Evolutionary conservation across 2,797 vertebrate genomes (phyloP), one percentile per base, ranked within the genome.

Genomic region (Clarias fuscus): DNA sequence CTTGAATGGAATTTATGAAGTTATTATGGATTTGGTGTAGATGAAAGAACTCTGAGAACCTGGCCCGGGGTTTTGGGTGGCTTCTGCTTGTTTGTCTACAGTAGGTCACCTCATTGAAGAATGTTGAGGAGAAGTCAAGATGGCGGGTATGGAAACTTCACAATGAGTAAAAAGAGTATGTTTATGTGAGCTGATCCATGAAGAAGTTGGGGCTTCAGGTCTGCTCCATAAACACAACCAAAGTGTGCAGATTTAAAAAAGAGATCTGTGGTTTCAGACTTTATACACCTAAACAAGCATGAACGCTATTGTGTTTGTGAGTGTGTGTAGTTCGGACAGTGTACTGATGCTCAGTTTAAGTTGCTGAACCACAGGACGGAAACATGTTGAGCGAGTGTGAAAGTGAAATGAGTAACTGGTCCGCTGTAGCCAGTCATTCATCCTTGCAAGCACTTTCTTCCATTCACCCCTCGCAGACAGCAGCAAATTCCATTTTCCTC

Each of bases 401-500:
- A 33, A 33, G 33, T 70, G 81, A 77, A 83, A 70, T 73, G 81
- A 83, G 58, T 53, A 82, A 64, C 59, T 0, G 40, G 18, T 56
- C 77, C 13, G n/a, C 68, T 24, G 64, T 86, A 62, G 58, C 76
- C 61, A 73, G 37, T 72, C 86, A 84, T 59, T 79, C 82, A 84
- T 70, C 22, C 86, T 64, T 24, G 73, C 76, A 72, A 40, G 56
- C 85, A 76, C 73, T 67, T 43, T 72, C 88, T 89, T 88, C 89
- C 89, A 87, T 83, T 88, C 89, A 90, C 87, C 88, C 88, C 88
- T 88, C 20, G 0, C 92, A 58, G 92, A 90, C 43, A 70, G 92
- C 70, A 88, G 88, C 88, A 91, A 89, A 92, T 91, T 93, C 88
- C 91, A 94, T 93, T 94, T 94, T 88, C 91, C 85, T 86, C 87